phyloP scores from a whole-genome alignment of 2,888 invertebrate genomes.

The Ochropleura plecta region DNA sequence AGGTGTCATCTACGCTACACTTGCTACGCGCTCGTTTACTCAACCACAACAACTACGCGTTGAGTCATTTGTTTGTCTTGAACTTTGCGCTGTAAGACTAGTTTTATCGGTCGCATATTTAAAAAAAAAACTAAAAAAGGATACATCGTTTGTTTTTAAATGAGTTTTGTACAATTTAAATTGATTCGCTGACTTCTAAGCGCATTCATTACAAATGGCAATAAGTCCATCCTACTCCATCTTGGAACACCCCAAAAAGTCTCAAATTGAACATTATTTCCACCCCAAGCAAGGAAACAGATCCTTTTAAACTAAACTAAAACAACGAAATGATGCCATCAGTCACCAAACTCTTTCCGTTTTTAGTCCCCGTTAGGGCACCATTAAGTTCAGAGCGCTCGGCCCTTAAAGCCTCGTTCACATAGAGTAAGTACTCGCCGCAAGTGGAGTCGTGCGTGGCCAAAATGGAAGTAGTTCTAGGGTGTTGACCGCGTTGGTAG shows the following conservation, averaged over 20 bases:
- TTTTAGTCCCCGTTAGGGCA: conserved; percentile 68
- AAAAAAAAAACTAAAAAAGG: too few species aligned
- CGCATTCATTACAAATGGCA: background rate
- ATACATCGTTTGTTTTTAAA: too few species aligned
- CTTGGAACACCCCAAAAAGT: conserved; percentile 15
- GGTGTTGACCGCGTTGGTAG: background rate
- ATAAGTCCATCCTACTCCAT: background rate
- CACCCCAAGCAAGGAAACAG: conserved; percentile 16
- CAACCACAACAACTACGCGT: conserved; percentile 8
- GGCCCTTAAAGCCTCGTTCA: conserved; percentile 37
- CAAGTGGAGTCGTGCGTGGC: background rate
- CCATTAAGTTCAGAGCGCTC: conserved; percentile 69
- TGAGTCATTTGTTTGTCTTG: conserved; percentile 10
- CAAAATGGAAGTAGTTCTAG: background rate
- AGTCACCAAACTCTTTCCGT: conserved; percentile 66
- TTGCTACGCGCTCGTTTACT: conserved; percentile 20
- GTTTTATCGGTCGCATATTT: background rate
- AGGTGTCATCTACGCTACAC: background rate
- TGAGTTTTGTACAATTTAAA: too few species aligned
- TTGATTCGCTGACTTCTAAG: background rate
- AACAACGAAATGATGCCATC: conserved; percentile 64
- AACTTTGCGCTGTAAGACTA: background rate
- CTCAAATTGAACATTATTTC: conserved; percentile 33
- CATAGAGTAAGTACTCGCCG: background rate
- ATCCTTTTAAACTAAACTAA: conserved; percentile 59